Base-by-base conservation (phyloP, 2,797 vertebrate species). In the Xyrichtys novacula region DNA sequence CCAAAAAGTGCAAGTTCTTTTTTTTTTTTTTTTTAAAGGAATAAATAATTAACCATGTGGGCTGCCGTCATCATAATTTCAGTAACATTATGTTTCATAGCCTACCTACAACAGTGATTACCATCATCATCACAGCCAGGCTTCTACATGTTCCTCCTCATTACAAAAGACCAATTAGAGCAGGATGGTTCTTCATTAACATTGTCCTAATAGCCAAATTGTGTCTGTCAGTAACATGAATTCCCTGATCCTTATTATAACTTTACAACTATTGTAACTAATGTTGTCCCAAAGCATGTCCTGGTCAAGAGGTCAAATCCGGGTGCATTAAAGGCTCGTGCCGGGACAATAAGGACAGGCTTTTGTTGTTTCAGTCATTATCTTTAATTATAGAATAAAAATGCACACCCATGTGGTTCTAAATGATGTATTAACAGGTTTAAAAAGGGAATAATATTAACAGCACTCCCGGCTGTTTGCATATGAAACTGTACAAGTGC, bases 211-310 rank as follows among this genome's bases (percentile, higher is more conserved):
- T 29, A n/a, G n/a, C n/a, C n/a, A n/a, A n/a, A n/a, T n/a, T n/a
- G n/a, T n/a, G n/a, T n/a, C n/a, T n/a, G n/a, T n/a, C 11, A 36
- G 10, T 11, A 9, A 36, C 34, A 36, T 36, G 4, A n/a, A 36
- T 36, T 14, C 12, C 34, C 11, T 36, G 11, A 36, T 12, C 2
- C 34, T 15, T n/a, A n/a, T 40, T 17, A 36, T 40, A 46, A 22
- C 4, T 22, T 14, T n/a, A 60, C 25, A 48, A 67, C 29, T 47
- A 29, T 16, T 19, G 16, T 29, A 23, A 12, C 42, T 73, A 52
- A 76, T 12, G 22, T 39, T 44, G 70, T 53, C 28, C 47, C 38
- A 22, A 53, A 34, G 14, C 14, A 34, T 34, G 8, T 12, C 32
- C 11, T 9, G 32, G 28, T 56, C 5, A 49, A 29, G 32, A 34